Conservation (phyloP, 2,888 invertebrate genomes). For the Cephus spinipes region DNA sequence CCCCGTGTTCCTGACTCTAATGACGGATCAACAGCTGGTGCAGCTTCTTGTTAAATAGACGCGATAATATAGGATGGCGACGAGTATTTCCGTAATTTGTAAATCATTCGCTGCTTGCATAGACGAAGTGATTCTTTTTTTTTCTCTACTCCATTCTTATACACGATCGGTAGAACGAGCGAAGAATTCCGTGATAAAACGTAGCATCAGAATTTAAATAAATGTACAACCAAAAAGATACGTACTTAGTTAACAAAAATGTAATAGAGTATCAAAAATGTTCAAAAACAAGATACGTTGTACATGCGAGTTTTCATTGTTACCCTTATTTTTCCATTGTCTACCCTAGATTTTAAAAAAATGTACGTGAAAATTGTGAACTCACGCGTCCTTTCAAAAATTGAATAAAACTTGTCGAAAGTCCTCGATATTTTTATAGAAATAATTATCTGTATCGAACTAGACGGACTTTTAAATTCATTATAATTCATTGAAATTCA, state of each 20-base stretch:
- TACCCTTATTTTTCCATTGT: not conserved
- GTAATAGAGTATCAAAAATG: not conserved
- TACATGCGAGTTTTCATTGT: not conserved
- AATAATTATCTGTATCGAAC: not conserved
- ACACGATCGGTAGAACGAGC: not conserved
- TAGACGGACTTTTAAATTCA: not conserved
- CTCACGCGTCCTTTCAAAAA: not conserved
- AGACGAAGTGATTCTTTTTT: not conserved
- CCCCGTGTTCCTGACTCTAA: slow-evolving; percentile 10
- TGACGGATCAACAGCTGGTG: not conserved
- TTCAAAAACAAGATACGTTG: not conserved
- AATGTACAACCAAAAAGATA: not conserved
- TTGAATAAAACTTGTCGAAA: not conserved
- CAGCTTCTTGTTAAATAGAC: not conserved
- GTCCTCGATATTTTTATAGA: not conserved
- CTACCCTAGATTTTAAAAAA: not conserved
- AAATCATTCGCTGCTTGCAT: not conserved
- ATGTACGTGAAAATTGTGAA: not conserved
- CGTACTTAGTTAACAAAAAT: not conserved
- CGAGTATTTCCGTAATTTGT: not conserved
- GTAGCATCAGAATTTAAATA: not conserved
- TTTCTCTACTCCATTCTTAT: not conserved
- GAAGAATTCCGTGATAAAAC: not conserved
- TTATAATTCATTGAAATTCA: not conserved
- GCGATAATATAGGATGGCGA: not conserved